Base-by-base conservation (phyloP, 1,140 invertebrate species). In the Eciton burchellii region DNA sequence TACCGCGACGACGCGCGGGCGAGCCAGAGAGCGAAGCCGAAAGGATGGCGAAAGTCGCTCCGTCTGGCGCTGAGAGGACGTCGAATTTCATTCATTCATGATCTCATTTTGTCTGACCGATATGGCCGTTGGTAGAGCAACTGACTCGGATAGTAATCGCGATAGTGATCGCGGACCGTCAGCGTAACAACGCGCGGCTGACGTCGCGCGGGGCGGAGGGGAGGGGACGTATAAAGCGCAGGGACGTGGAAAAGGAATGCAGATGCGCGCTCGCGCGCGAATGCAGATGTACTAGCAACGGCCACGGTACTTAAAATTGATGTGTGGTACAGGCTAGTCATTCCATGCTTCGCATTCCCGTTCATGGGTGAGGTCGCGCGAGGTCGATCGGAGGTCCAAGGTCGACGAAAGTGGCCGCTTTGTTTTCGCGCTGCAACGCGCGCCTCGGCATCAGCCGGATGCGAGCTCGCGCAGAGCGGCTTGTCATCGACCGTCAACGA, bases 261-360 rank as follows among this genome's bases (percentile, higher is more conserved):
- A 26, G 35, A 66, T 41, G 14, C 35, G 47, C 57, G n/a, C n/a
- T n/a, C n/a, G 26, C 49, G 24, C 29, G 57, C 59, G 60, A 24
- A 84, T n/a, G n/a, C n/a, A 57, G 62, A 82, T 82, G 54, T 62
- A 59, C 70, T 52, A 82, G 83, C 66, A 86, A 47, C 82, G 84
- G 73, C 56, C 84, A 86, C 86, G 81, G 72, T 84, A 85, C 63
- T 82, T 81, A 84, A 81, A 73, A 87, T 83, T 87, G 83, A 82
- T 81, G 77, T 82, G 82, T 84, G 79, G 81, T 88, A 88, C 86
- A 84, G 89, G 91, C 91, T 90, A 91, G 89, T 92, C 91, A 91
- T 92, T 82, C 90, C 91, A 92, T 90, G 91, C 91, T 92, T 92
- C 91, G 92, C 92, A 86, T 63, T 87, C 81, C 88, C 86, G 86